phyloP scores from a whole-genome alignment of 2,888 invertebrate genomes.

The Caenorhabditis virilis region DNA sequence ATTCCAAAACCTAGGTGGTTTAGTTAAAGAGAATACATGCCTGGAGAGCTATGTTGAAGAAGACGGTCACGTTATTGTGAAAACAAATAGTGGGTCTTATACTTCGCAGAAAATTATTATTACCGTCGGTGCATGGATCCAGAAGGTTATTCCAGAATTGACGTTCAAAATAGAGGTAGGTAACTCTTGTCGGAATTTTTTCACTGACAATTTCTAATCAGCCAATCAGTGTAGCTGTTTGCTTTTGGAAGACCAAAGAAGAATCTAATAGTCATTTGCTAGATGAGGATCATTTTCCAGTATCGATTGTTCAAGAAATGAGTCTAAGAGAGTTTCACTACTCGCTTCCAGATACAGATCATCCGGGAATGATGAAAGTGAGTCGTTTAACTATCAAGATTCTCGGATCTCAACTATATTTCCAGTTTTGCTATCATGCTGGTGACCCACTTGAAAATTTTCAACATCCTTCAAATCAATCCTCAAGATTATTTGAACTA shows the following conservation, averaged over 20 bases:
- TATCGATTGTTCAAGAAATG: conserved; percentile 37
- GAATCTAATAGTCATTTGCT: conserved; percentile 11
- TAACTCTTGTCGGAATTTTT: too few relatives aligned
- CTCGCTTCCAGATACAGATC: conserved; percentile 39
- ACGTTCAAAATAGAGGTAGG: conserved; percentile 45
- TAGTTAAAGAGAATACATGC: conserved; percentile 29
- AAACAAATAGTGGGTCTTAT: conserved; percentile 37
- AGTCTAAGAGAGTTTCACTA: conserved; percentile 29
- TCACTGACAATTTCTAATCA: too few relatives aligned
- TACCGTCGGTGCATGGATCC: conserved; percentile 63
- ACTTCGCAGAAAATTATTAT: conserved; percentile 51
- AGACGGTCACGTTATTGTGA: conserved; percentile 2
- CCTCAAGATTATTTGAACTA: conserved; percentile 19
- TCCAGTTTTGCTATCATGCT: conserved; percentile 37
- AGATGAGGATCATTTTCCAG: conserved; percentile 37
- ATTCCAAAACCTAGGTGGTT: conserved; percentile 39
- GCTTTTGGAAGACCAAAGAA: conserved; percentile 41
- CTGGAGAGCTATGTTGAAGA: conserved; percentile 17
- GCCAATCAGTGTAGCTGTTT: conserved; percentile 41
- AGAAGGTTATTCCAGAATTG: conserved; percentile 46
- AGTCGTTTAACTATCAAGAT: too few relatives aligned
- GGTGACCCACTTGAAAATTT: conserved; percentile 26
- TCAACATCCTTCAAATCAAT: conserved; percentile 19
- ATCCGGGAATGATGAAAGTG: conserved; percentile 43
- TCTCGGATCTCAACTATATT: conserved; percentile 4